A percentile compares a stretch with the other conserved stretches of the same genome.
phyloP scores from a whole-genome alignment of 2,888 invertebrate species.

The Hypomecis punctinalis region DNA sequence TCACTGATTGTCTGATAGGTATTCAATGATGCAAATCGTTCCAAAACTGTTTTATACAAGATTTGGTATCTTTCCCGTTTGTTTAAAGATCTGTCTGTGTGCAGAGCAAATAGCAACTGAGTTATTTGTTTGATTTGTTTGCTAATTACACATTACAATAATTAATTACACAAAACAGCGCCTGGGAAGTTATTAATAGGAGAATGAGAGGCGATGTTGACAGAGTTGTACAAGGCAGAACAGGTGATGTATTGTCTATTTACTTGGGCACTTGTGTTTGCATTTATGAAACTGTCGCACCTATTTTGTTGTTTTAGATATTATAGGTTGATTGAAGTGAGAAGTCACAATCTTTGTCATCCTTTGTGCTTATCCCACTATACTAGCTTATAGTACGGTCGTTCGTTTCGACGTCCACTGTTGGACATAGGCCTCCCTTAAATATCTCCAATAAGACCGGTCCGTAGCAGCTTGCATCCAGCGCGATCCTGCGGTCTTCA shows the following conservation, averaged over 20 bases:
- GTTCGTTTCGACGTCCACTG: too few relatives aligned
- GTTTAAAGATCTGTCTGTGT: conserved; percentile 51
- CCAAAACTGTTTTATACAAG: conserved; percentile 36
- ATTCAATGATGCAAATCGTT: conserved; percentile 23
- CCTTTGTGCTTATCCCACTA: too few relatives aligned
- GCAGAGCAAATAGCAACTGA: conserved; percentile 47
- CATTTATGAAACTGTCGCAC: too few relatives aligned
- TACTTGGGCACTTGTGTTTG: not conserved
- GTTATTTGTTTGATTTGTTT: conserved; percentile 14
- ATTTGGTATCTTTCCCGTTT: conserved; percentile 57
- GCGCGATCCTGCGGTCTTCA: too few relatives aligned
- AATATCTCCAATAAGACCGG: too few relatives aligned
- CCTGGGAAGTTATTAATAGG: conserved; percentile 18
- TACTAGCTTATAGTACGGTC: too few relatives aligned
- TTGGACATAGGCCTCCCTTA: too few relatives aligned
- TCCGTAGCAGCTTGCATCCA: too few relatives aligned
- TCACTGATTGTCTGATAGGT: conserved; percentile 14
- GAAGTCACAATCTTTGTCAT: too few relatives aligned
- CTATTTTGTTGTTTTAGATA: not conserved
- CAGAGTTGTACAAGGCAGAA: conserved; percentile 3
- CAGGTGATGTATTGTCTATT: conserved; percentile 17
- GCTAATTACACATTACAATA: conserved; percentile 37
- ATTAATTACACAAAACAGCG: conserved; percentile 6
- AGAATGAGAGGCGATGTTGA: conserved; percentile 2
- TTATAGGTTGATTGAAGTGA: conserved; percentile 3